Evolutionary conservation across 2,113 vertebrate genomes (phyloP).

Genomic region (Apus apus): DNA sequence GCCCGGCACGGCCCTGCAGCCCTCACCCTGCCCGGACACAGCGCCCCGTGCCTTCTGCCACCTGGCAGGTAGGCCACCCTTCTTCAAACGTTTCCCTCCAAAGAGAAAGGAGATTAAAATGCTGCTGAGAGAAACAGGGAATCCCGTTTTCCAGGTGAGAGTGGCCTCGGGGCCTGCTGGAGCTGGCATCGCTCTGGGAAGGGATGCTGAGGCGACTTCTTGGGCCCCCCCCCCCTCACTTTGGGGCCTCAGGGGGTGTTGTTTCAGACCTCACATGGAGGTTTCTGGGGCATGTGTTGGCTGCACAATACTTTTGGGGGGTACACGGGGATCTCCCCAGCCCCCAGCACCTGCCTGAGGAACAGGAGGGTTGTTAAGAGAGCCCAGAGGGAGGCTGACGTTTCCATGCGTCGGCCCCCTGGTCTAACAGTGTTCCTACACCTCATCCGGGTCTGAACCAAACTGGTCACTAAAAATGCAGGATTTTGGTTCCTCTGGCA

Average conservation of each 20-base stretch:
- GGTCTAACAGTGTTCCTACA: rapidly evolving
- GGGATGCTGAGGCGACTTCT: rapidly evolving
- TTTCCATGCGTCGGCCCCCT: background rate
- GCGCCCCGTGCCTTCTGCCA: background rate
- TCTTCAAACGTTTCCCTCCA: background rate
- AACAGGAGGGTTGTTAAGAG: background rate
- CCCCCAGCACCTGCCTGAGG: background rate
- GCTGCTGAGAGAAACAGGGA: background rate
- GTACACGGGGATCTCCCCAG: rapidly evolving
- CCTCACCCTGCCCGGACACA: background rate
- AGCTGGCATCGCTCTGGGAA: rapidly evolving
- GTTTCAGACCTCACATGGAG: background rate
- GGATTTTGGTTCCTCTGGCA: background rate
- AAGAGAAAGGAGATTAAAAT: background rate
- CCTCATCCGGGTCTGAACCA: rapidly evolving
- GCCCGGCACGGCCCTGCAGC: background rate
- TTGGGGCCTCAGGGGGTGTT: too few species aligned
- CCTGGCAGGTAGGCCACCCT: rapidly evolving
- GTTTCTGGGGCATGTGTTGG: rapidly evolving
- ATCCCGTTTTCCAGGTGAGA: rapidly evolving
- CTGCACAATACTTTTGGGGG: rapidly evolving
- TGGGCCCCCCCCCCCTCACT: rapidly evolving
- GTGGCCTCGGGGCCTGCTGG: too few species aligned
- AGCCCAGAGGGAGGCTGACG: background rate
- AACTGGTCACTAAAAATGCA: rapidly evolving